These are phyloP conservation scores for Adelges cooleyi DNA, from an alignment of 1,140 invertebrate species.

Conservation along the genomic window DNA sequence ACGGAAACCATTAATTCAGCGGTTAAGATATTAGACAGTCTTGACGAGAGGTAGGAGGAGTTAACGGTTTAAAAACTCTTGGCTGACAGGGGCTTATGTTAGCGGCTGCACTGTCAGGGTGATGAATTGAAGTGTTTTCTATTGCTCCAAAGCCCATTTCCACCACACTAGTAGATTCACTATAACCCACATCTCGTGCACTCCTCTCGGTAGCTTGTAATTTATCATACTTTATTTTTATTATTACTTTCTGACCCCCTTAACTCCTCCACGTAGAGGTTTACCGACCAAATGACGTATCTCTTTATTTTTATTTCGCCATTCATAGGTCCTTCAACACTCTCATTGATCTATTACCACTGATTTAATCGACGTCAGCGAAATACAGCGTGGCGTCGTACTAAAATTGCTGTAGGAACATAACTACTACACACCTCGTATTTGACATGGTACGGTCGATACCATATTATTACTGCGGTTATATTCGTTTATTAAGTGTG, in stretches of 20 bases:
- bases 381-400: no score
- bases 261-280: not conserved
- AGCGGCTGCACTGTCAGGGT: constrained; percentile 4
- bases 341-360: no score
- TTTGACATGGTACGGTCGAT: no score
- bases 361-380: no score
- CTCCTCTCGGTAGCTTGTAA: not conserved
- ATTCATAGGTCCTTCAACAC: no score
- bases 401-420: no score
- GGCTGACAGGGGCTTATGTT: constrained; percentile 20
- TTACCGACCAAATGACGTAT: not conserved
- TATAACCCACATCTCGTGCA: constrained; percentile 6
- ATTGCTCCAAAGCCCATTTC: constrained; percentile 15
- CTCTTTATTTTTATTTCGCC: not conserved
- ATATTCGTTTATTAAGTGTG: no score
- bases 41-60: not conserved
- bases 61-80: constrained; percentile 25
- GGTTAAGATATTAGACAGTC: constrained; percentile 25
- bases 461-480: no score
- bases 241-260: constrained; percentile 24
- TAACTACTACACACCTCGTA: no score
- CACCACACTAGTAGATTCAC: constrained; percentile 26
- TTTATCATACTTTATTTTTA: constrained; percentile 29
- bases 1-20: constrained; percentile 10
- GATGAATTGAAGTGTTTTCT: constrained; percentile 28